These are phyloP conservation scores for Tapera naevia DNA, from an alignment of 2,797 vertebrate species.

Conservation along the genomic window DNA sequence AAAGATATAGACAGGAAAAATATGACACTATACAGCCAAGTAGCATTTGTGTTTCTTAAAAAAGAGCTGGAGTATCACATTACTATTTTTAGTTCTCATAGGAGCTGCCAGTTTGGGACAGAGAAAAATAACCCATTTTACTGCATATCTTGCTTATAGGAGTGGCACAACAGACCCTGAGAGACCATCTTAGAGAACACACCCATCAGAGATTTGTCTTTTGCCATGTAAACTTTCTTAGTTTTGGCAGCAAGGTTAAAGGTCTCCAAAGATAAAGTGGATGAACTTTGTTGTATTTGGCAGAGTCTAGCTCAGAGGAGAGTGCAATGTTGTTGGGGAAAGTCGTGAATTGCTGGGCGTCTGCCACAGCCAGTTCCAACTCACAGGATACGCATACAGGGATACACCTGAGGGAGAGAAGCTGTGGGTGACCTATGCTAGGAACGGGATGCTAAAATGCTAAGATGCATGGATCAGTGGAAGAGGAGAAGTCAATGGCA, in stretches of 20 bases:
- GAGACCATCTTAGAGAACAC: not conserved
- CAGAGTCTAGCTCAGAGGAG: not conserved
- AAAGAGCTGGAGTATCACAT: not conserved
- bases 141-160: not conserved
- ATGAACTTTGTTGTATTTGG: not conserved
- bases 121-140: not conserved
- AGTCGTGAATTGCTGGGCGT: too few species aligned
- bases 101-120: not conserved
- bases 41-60: not conserved
- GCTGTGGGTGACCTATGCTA: not conserved
- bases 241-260: not conserved
- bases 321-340: not conserved
- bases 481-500: not conserved
- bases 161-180: not conserved
- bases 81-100: not conserved
- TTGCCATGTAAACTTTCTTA: not conserved
- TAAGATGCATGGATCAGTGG: not conserved
- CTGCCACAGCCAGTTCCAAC: not conserved
- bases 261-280: not conserved
- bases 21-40: not conserved
- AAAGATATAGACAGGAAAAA: not conserved
- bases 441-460: not conserved
- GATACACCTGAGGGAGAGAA: not conserved
- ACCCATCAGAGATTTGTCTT: not conserved
- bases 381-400: not conserved